These are phyloP conservation scores for Helicoverpa armigera DNA, from an alignment of 1,140 invertebrate species.

Conservation along the genomic window DNA sequence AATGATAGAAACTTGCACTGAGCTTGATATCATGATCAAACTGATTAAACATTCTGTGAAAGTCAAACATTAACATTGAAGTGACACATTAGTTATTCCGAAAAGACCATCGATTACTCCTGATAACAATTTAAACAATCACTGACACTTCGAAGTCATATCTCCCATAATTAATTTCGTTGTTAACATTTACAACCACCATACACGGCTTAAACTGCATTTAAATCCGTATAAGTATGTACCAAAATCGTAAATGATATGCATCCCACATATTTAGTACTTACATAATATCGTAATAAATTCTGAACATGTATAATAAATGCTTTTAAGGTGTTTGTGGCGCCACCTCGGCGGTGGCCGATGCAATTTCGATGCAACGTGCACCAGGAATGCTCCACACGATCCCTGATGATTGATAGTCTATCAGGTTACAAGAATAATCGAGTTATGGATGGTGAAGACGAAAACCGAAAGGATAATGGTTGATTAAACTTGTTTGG, in stretches of 20 bases:
- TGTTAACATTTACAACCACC: conserved; percentile 12
- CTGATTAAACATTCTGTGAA: neutral
- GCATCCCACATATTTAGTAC: conserved; percentile 34
- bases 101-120: neutral
- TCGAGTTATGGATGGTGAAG: conserved; percentile 21
- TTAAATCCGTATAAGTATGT: conserved; percentile 17
- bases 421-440: conserved; percentile 16
- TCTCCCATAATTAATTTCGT: conserved; percentile 15
- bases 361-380: conserved; percentile 41
- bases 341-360: conserved; percentile 24
- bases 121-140: neutral
- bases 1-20: neutral
- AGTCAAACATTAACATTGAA: too few species aligned
- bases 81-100: too few species aligned
- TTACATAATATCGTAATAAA: conserved; percentile 31
- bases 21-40: conserved; percentile 34
- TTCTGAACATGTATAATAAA: conserved; percentile 43
- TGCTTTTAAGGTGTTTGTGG: conserved; percentile 36
- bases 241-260: conserved; percentile 24
- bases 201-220: conserved; percentile 6
- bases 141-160: neutral
- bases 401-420: conserved; percentile 40
- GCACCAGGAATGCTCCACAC: conserved; percentile 17
- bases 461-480: conserved; percentile 37
- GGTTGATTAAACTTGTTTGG: conserved; percentile 20